Conservation (phyloP, 2,888 invertebrate species). For the Rhagonycha lutea region DNA sequence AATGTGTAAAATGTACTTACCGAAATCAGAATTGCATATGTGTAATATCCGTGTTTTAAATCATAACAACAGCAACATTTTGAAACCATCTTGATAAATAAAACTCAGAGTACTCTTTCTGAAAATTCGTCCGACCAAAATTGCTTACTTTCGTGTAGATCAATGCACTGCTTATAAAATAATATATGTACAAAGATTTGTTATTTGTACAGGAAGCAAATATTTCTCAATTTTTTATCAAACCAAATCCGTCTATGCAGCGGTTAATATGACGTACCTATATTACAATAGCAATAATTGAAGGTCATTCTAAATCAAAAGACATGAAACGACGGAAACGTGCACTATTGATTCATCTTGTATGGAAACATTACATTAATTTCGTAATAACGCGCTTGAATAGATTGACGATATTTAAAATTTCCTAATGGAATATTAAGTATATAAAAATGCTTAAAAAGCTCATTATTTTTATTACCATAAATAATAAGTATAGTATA, state of each 20-base stretch:
- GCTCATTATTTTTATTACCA: no score
- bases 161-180: not conserved
- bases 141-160: not conserved
- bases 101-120: not conserved
- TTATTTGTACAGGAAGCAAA: not conserved
- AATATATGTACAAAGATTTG: not conserved
- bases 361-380: no score
- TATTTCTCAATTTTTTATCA: not conserved
- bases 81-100: not conserved
- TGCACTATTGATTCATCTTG: no score
- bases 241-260: not conserved
- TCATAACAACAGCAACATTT: not conserved
- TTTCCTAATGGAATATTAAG: no score
- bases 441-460: no score
- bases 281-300: no score
- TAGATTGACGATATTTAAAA: no score
- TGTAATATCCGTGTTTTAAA: not conserved
- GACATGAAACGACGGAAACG: no score
- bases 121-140: not conserved
- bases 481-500: no score
- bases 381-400: no score
- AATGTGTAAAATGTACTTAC: no score
- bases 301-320: no score
- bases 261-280: not conserved
- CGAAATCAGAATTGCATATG: not conserved